A percentile compares a stretch with the other conserved stretches of the same genome.
phyloP scores from a whole-genome alignment of 2,113 vertebrate species.

The Polyodon spathula region DNA sequence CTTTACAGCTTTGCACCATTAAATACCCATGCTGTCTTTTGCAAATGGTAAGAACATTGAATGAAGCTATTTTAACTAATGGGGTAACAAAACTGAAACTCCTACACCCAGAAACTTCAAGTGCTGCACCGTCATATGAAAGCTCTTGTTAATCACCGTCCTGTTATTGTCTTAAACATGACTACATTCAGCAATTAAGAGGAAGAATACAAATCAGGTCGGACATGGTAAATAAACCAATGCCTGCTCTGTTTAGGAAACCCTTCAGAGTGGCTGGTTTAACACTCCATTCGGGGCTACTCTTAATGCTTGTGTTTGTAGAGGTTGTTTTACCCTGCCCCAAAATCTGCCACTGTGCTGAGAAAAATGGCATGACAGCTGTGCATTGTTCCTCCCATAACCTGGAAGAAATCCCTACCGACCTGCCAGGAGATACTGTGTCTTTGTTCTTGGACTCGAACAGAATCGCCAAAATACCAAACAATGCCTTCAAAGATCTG shows the following conservation, averaged over 20 bases:
- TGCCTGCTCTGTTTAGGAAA: slow-evolving; percentile 31
- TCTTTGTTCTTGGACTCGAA: slow-evolving; percentile 77
- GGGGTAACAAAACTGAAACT: too few species aligned
- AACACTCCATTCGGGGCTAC: slow-evolving; percentile 31
- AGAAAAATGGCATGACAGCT: slow-evolving; percentile 56
- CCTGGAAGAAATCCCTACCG: slow-evolving; percentile 71
- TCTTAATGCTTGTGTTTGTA: slow-evolving; percentile 32
- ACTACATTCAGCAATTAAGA: slow-evolving; percentile 31
- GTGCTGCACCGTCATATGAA: too few species aligned
- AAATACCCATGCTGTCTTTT: too few species aligned
- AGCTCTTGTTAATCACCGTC: too few species aligned
- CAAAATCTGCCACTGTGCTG: slow-evolving; percentile 68
- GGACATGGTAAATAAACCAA: slow-evolving; percentile 39
- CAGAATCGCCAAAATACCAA: slow-evolving; percentile 76
- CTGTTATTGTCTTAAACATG: slow-evolving; percentile 24
- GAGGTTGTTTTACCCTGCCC: slow-evolving; percentile 58
- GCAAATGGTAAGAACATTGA: too few species aligned
- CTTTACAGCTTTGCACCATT: too few species aligned
- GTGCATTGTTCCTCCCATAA: slow-evolving; percentile 75
- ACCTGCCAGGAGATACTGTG: slow-evolving; percentile 69
- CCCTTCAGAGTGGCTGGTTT: slow-evolving; percentile 17
- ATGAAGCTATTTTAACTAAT: too few species aligned
- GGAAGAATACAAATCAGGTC: slow-evolving; percentile 27
- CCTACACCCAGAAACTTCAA: too few species aligned
- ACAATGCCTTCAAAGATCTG: slow-evolving; percentile 76